Conservation (phyloP, 2,888 invertebrate species). For the Nymphalis c-album region DNA sequence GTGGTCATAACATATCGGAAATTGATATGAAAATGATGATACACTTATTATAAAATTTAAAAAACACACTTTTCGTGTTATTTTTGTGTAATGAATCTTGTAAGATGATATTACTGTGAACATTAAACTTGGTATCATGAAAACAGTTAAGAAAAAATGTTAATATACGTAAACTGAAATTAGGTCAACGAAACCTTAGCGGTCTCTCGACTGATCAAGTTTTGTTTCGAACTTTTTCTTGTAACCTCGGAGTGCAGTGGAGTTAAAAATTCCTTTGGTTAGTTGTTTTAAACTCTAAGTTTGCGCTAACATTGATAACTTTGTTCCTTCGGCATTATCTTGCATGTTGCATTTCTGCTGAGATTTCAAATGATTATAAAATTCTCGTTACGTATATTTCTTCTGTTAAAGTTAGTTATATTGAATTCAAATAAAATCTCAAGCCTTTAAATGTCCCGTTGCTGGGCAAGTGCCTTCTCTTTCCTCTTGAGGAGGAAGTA, state of each 20-base stretch:
- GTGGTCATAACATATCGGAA: too few species aligned
- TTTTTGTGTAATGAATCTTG: too few species aligned
- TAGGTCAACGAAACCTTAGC: slow-evolving; percentile 31
- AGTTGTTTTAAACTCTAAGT: slow-evolving; percentile 24
- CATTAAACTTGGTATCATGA: background rate
- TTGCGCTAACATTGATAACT: slow-evolving; percentile 20
- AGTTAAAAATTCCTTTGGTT: slow-evolving; percentile 26
- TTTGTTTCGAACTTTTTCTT: slow-evolving; percentile 17
- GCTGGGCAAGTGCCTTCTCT: too few species aligned
- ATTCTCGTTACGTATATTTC: background rate
- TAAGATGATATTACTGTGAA: background rate
- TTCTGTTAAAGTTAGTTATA: too few species aligned
- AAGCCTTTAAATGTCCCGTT: too few species aligned
- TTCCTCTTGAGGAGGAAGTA: too few species aligned
- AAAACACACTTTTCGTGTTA: too few species aligned
- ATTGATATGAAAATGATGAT: too few species aligned
- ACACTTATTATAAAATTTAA: too few species aligned
- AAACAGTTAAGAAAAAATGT: background rate
- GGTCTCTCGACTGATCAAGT: slow-evolving; percentile 6
- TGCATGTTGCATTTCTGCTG: slow-evolving; percentile 4
- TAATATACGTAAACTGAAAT: slow-evolving; percentile 16
- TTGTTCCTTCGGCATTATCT: slow-evolving; percentile 5
- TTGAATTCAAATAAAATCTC: too few species aligned
- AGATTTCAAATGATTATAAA: background rate
- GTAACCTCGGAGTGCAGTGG: slow-evolving; percentile 24